A percentile compares a stretch with the other conserved stretches of the same genome.
These are phyloP conservation scores for Phrynocephalus vlangalii DNA, from an alignment of 2,797 vertebrate genomes.

Conservation along the genomic window DNA sequence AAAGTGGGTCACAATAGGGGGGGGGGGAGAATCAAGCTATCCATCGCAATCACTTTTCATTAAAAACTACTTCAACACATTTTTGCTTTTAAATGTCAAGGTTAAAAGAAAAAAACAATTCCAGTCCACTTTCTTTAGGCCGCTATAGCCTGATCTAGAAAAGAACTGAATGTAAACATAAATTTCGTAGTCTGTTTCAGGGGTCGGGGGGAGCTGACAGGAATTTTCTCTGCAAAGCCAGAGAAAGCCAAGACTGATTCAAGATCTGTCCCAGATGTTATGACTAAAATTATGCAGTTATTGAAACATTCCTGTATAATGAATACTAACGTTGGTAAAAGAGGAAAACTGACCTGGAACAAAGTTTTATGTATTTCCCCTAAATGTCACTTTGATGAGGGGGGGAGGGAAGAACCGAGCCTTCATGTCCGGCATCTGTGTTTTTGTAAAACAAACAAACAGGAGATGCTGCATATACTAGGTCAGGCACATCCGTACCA, in stretches of 20 bases:
- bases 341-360: conserved; percentile 2
- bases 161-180: conserved; percentile 18
- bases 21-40: no score
- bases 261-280: conserved; percentile 20
- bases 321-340: conserved; percentile 1
- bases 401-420: neutral
- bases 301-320: neutral
- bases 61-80: neutral
- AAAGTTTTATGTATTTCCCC: conserved; percentile 37
- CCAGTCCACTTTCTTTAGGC: neutral
- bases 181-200: neutral
- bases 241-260: neutral
- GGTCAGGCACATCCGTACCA: no score
- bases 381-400: conserved; percentile 7
- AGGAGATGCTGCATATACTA: neutral
- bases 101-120: conserved; percentile 1
- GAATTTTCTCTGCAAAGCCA: neutral
- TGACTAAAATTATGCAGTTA: conserved; percentile 15
- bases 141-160: neutral
- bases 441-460: neutral
- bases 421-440: neutral
- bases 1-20: neutral
- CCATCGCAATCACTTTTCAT: neutral
- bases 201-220: neutral
- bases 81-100: neutral